Conservation (phyloP, 2,797 vertebrate genomes). For the Odontamblyopus rebecca region DNA sequence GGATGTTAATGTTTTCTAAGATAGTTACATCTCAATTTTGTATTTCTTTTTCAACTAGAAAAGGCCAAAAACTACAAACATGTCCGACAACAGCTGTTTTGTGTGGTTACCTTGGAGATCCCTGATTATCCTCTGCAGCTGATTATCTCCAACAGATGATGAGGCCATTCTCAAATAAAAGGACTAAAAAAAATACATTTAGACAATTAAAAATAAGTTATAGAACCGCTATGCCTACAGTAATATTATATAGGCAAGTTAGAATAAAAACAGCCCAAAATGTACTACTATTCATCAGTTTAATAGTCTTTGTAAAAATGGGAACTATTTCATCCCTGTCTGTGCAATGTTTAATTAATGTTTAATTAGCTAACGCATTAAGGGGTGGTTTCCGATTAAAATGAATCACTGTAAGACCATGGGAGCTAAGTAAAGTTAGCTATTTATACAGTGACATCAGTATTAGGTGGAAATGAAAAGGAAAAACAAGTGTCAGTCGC, state of each 20-base stretch:
- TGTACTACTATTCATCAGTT: neutral
- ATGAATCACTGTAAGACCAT: constrained; percentile 1
- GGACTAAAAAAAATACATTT: neutral
- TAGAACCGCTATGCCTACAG: neutral
- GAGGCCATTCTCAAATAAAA: constrained; percentile 76
- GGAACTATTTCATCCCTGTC: constrained; percentile 8
- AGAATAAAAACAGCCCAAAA: constrained; percentile 9
- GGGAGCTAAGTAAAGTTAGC: constrained; percentile 33
- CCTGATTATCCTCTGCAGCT: constrained; percentile 92
- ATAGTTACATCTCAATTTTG: too few species aligned
- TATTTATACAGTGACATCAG: neutral
- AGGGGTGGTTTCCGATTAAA: constrained; percentile 6
- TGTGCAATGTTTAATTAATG: constrained; percentile 11
- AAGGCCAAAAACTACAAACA: neutral
- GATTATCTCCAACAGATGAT: constrained; percentile 82
- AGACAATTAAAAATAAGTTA: neutral
- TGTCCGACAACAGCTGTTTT: neutral
- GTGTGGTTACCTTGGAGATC: constrained; percentile 87
- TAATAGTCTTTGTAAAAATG: constrained; percentile 8
- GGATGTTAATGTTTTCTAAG: too few species aligned
- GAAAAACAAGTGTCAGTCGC: neutral
- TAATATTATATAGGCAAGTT: neutral
- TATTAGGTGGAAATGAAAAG: constrained; percentile 12
- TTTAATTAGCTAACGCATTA: neutral
- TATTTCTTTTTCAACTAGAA: too few species aligned